Evolutionary conservation across 2,888 invertebrate genomes (phyloP).

Genomic region (Carpatolechia fugitivella): DNA sequence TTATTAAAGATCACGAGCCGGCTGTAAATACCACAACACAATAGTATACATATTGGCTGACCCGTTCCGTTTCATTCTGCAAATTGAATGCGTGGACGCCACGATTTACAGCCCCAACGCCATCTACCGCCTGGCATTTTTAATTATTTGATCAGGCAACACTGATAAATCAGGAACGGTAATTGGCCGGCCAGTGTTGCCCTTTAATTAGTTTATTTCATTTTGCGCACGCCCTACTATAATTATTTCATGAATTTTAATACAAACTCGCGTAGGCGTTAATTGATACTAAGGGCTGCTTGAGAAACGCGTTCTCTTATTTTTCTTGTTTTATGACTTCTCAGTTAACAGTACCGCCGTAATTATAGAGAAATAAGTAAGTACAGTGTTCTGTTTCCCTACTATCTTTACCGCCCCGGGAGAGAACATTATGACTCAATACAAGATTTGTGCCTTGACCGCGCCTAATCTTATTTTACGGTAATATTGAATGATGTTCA

Average conservation of each 20-base stretch:
- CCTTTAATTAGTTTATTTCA: conserved; percentile 65
- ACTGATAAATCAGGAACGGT: conserved; percentile 66
- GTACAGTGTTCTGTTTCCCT: not conserved
- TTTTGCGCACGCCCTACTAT: conserved; percentile 51
- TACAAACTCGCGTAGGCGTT: conserved; percentile 40
- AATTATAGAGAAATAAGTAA: not conserved
- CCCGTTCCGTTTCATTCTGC: conserved; percentile 46
- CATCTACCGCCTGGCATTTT: conserved; percentile 60
- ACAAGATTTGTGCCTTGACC: not conserved
- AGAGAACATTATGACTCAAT: not conserved
- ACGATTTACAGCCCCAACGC: conserved; percentile 50
- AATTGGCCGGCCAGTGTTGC: conserved; percentile 58
- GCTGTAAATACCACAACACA: conserved; percentile 39
- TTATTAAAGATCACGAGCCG: conserved; percentile 29
- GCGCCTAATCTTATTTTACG: not conserved
- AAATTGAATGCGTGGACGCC: conserved; percentile 62
- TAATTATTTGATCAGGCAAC: conserved; percentile 74
- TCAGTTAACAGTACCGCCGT: not conserved
- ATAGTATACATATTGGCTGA: conserved; percentile 36
- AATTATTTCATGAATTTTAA: conserved; percentile 62
- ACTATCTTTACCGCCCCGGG: not conserved
- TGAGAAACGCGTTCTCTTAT: not conserved
- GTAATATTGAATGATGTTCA: not conserved
- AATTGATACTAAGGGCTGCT: conserved; percentile 32
- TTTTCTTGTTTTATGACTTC: conserved; percentile 1